Base-by-base conservation (phyloP, 2,113 vertebrate genomes). In the Progne subis region DNA sequence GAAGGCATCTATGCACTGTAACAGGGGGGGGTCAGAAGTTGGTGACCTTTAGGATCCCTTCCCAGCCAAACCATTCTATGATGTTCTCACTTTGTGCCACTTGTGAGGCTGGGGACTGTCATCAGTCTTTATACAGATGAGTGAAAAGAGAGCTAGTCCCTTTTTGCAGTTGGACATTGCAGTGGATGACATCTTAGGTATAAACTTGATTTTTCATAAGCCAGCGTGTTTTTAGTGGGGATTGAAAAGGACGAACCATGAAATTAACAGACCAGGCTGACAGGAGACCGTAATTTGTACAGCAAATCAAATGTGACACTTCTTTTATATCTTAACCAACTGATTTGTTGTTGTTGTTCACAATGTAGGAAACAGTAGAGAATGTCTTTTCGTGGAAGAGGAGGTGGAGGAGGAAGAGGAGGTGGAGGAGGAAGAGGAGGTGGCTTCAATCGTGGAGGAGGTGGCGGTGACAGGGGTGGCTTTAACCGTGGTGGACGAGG, bases 371-470 rank as follows among this genome's bases (percentile, higher is more conserved):
- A 67, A 57, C 39, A 28, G 19, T 14, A 86, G 26, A 97, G 47
- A 14, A 99, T 99, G 99, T 99, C 99, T n/a, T 99, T 98, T 72
- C 97, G 99, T 95, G 99, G 98, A 46, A 95, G 99, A 97, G 97
- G 97, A 83, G 97, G 98, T 24, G 97, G 97, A 29, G 97, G 96
- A 75, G 99, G 98, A 47, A 94, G 99, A 96, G 97, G 97, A 84
- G 97, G 98, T 20, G 97, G 97, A 44, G 44, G 44, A 44, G 44
- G 44, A 44, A 18, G 44, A 97, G 97, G 97, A 85, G 97, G 98
- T 28, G 98, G 99, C 96, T 97, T 97, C 57, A 93, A 1, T 52
- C 90, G 97, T 8, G 96, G 96, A 67, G 95, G 97, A 41, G 91
- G 97, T 2, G 95, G 95, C 0, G 75, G 95, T 49, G 98, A 98